A percentile compares a stretch with the other conserved stretches of the same genome.
Evolutionary conservation across 2,797 vertebrate genomes (phyloP).

Genomic region (Trichosurus vulpecula): DNA sequence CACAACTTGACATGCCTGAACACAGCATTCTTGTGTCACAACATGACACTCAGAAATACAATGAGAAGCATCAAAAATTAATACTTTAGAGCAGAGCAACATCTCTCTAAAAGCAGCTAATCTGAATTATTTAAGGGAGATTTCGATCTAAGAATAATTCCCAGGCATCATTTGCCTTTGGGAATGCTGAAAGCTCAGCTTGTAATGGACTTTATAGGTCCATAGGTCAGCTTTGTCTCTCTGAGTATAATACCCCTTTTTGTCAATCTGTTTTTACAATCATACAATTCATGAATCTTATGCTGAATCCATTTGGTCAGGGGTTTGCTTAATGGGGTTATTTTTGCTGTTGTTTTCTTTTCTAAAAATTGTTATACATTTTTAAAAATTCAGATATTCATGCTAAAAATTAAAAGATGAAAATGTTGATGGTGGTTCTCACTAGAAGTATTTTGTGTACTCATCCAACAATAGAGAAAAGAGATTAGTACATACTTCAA

Average conservation of each 20-base stretch:
- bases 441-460: constrained; percentile 1
- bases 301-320: constrained; percentile 19
- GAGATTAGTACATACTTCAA: constrained; percentile 37
- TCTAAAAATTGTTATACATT: not conserved
- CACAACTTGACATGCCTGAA: not conserved
- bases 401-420: constrained; percentile 42
- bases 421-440: constrained; percentile 45
- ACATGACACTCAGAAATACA: constrained; percentile 39
- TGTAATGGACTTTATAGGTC: constrained; percentile 50
- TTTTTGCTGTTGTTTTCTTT: not conserved
- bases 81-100: constrained; percentile 56
- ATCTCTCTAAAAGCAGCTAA: constrained; percentile 64
- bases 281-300: constrained; percentile 49
- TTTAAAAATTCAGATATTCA: constrained; percentile 49
- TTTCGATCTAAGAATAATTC: constrained; percentile 62
- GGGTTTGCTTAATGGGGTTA: not conserved
- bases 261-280: constrained; percentile 48
- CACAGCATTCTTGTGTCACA: constrained; percentile 26
- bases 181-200: constrained; percentile 62
- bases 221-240: constrained; percentile 49
- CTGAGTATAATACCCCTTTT: constrained; percentile 19
- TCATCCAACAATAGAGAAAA: not conserved
- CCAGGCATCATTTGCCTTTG: constrained; percentile 64
- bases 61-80: constrained; percentile 60
- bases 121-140: constrained; percentile 74